Base-by-base conservation (phyloP, 2,888 invertebrate species). In the Carpatolechia fugitivella region DNA sequence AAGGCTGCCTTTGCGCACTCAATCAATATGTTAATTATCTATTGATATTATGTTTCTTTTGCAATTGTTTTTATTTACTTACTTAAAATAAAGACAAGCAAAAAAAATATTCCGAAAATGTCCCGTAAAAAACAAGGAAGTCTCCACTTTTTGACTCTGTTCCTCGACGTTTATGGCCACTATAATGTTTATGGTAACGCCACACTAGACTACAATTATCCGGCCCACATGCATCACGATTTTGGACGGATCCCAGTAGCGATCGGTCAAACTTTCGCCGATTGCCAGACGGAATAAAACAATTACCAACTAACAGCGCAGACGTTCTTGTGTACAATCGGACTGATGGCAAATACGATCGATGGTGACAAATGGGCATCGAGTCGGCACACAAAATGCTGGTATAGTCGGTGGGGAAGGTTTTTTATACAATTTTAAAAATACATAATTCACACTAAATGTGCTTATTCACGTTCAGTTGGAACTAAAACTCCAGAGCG, bases 361-460 rank as follows among this genome's bases (percentile, higher is more conserved):
- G 82, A 85, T 84, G 76, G 68, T 82, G 83, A 89, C 85, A 86
- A 87, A 89, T 87, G 69, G 74, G 63, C 78, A 82, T 84, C 80
- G 79, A 80, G 82, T 84, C 80, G 79, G 80, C 82, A 80, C 74
- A 74, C 67, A 60, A 55, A 58, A 57, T 54, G 40, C 40, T 20
- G 20, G 18, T 41, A 18, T 18, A 18, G 20, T 24, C 10, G 40
- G 18, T 10, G 18, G 55, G 54, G 41, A 61, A 70, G 11, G 40
- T 41, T 41, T 41, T 41, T 18, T 44, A 13, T 5, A 33, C 33
- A 33, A 33, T 33, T 33, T 11, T n/a, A n/a, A 33, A 33, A 11
- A 5, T 33, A 3, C 10, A 33, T n/a, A n/a, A n/a, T n/a, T n/a
- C n/a, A n/a, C n/a, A n/a, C n/a, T n/a, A n/a, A n/a, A n/a, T n/a